Evolutionary conservation across 2,888 invertebrate species (phyloP).

Genomic region (Liopterus haemorrhoidalis): DNA sequence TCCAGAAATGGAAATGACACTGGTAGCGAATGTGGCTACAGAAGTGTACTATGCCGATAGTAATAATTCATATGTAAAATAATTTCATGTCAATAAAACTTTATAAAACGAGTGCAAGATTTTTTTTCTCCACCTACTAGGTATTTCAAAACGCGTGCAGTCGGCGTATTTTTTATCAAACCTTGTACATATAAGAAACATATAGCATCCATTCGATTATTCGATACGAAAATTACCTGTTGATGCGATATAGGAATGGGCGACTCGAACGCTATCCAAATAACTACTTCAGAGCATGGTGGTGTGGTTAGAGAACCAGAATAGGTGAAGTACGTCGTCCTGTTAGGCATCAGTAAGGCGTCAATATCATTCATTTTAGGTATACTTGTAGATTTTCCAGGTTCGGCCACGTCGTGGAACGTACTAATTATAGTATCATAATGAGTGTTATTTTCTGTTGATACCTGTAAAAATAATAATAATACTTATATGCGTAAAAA

Average conservation of each 20-base stretch:
- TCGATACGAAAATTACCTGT: constrained; percentile 54
- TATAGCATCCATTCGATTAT: too few relatives aligned
- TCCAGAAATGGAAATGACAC: too few relatives aligned
- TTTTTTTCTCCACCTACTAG: too few relatives aligned
- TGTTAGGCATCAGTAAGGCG: constrained; percentile 51
- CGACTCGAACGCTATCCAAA: constrained; percentile 76
- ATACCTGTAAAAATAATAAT: constrained; percentile 34
- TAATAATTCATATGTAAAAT: too few relatives aligned
- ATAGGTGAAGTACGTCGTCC: constrained; percentile 72
- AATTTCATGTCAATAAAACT: too few relatives aligned
- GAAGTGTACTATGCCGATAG: too few relatives aligned
- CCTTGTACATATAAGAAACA: too few relatives aligned
- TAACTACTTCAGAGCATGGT: constrained; percentile 77
- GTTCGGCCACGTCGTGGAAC: constrained; percentile 52
- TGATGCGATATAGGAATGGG: constrained; percentile 62
- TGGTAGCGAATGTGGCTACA: too few relatives aligned
- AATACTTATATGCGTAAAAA: constrained; percentile 20
- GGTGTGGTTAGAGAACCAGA: constrained; percentile 82
- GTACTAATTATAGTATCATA: constrained; percentile 56
- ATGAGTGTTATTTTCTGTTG: constrained; percentile 42
- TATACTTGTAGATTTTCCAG: constrained; percentile 50
- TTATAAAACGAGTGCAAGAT: too few relatives aligned
- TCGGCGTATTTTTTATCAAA: too few relatives aligned
- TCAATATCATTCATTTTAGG: constrained; percentile 49
- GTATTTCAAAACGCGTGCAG: too few relatives aligned